These are phyloP conservation scores for Toxotes jaculatrix DNA, from an alignment of 2,113 vertebrate genomes.

Conservation along the genomic window DNA sequence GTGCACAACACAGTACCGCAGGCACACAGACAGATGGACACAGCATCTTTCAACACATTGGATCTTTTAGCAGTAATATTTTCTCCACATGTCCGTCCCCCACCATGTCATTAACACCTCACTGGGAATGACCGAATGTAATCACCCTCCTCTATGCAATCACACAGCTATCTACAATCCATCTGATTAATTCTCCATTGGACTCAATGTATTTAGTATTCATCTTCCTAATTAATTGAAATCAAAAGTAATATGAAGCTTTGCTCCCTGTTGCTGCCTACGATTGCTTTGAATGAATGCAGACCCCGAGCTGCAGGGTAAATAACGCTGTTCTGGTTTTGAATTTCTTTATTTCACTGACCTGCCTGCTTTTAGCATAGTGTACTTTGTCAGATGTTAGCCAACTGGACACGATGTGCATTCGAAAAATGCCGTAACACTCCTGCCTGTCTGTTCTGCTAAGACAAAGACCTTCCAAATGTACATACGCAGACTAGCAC, in stretches of 20 bases:
- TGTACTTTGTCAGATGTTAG: background rate
- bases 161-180: slow-evolving; percentile 71
- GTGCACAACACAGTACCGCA: slow-evolving; percentile 32
- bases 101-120: slow-evolving; percentile 79
- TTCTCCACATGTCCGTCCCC: slow-evolving; percentile 42
- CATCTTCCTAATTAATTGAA: slow-evolving; percentile 59
- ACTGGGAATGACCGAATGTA: slow-evolving; percentile 80
- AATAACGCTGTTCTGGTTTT: slow-evolving; percentile 44
- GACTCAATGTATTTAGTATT: slow-evolving; percentile 48
- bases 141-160: slow-evolving; percentile 86
- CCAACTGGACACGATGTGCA: background rate
- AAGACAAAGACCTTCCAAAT: slow-evolving; percentile 4
- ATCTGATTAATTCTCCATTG: slow-evolving; percentile 72
- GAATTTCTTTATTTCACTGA: slow-evolving; percentile 40
- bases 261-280: slow-evolving; percentile 62
- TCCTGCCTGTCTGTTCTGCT: background rate
- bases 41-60: slow-evolving; percentile 38
- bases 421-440: background rate
- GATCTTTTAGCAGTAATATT: slow-evolving; percentile 52
- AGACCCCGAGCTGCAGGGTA: slow-evolving; percentile 37
- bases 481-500: background rate
- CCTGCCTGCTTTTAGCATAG: slow-evolving; percentile 46
- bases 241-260: slow-evolving; percentile 65
- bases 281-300: slow-evolving; percentile 65
- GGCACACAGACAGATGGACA: slow-evolving; percentile 42